These are phyloP conservation scores for Brachyhypopomus gauderio DNA, from an alignment of 2,113 vertebrate genomes.

Conservation along the genomic window DNA sequence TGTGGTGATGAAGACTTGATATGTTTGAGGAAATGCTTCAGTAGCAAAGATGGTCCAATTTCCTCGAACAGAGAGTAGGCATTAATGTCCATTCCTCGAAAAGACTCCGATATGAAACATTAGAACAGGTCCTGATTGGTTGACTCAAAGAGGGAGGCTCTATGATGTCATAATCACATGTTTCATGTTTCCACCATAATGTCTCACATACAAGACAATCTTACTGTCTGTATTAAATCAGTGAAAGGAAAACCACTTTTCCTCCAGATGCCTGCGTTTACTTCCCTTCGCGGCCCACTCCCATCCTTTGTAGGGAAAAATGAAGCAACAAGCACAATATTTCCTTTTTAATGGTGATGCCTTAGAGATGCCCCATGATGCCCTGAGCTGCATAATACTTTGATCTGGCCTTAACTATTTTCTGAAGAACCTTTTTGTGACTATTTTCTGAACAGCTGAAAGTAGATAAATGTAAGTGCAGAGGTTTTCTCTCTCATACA, in stretches of 20 bases:
- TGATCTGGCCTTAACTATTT: conserved; percentile 41
- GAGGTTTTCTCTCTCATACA: background rate
- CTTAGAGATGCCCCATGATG: background rate
- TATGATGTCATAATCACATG: background rate
- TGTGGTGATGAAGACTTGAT: background rate
- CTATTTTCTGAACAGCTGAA: conserved; percentile 39
- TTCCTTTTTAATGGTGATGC: conserved; percentile 2
- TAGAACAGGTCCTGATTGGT: background rate
- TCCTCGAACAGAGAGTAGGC: too few relatives aligned
- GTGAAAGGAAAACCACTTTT: background rate
- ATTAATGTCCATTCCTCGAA: background rate
- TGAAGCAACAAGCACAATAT: conserved; percentile 23
- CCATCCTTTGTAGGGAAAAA: conserved; percentile 27
- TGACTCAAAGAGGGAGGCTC: background rate
- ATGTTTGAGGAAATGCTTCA: conserved; percentile 12
- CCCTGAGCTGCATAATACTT: conserved; percentile 4
- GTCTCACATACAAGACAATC: background rate
- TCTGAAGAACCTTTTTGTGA: conserved; percentile 40
- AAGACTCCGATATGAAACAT: background rate
- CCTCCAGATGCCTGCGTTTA: background rate
- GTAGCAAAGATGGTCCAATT: background rate
- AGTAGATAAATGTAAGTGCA: conserved; percentile 28
- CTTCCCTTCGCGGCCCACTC: background rate
- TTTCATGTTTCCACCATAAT: conserved; percentile 18
- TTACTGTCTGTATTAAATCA: background rate